These are phyloP conservation scores for Threskiornis aethiopicus DNA, from an alignment of 2,797 vertebrate genomes.

Conservation along the genomic window DNA sequence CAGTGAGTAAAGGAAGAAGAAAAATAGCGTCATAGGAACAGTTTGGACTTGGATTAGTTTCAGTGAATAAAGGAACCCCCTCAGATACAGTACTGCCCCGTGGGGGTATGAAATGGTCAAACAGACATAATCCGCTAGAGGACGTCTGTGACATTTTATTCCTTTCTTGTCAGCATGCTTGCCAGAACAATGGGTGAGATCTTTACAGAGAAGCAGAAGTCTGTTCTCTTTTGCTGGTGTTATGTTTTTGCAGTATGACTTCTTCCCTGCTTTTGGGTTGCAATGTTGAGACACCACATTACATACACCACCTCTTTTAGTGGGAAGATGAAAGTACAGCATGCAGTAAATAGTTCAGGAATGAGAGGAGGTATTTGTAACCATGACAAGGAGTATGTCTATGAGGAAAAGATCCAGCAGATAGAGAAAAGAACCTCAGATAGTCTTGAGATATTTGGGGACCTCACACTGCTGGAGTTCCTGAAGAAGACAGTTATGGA, in stretches of 20 bases:
- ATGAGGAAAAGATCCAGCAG: not conserved
- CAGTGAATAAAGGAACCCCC: not conserved
- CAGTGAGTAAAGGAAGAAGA: not conserved
- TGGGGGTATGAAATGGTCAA: not conserved
- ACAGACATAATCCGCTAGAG: not conserved
- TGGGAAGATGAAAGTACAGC: not conserved
- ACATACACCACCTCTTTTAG: not conserved
- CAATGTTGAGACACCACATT: rapidly evolving
- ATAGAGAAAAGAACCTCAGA: not conserved
- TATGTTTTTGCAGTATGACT: not conserved
- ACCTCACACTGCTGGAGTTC: not conserved
- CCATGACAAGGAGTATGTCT: not conserved
- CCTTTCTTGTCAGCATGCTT: not conserved
- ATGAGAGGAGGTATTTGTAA: not conserved
- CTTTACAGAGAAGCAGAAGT: not conserved
- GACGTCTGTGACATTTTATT: not conserved
- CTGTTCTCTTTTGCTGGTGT: not conserved
- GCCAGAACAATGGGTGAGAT: not conserved
- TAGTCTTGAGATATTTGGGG: not conserved
- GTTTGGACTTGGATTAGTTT: not conserved
- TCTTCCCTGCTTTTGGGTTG: rapidly evolving
- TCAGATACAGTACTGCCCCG: not conserved
- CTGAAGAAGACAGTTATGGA: not conserved
- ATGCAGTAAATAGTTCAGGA: not conserved
- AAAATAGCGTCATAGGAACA: not conserved